These are phyloP conservation scores for Drosophila gunungcola DNA, from an alignment of 1,140 invertebrate genomes.

Conservation along the genomic window DNA sequence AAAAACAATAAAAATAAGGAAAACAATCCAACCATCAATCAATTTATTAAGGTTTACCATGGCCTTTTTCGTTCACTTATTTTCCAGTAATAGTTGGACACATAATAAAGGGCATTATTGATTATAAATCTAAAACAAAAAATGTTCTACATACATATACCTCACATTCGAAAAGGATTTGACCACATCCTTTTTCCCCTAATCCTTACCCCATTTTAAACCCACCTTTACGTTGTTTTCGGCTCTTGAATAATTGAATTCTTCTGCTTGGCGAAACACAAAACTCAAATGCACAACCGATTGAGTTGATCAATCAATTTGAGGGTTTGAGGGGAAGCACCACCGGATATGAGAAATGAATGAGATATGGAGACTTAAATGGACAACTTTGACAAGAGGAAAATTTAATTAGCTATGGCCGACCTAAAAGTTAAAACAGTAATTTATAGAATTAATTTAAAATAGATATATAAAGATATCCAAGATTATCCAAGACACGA, in stretches of 20 bases:
- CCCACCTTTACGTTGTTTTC: conserved; percentile 57
- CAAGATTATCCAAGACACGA: too few species aligned
- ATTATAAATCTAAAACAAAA: conserved; percentile 29
- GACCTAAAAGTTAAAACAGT: background rate
- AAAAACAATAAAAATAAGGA: background rate
- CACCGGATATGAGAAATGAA: conserved; percentile 36
- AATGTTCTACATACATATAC: too few species aligned
- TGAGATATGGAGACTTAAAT: conserved; percentile 32
- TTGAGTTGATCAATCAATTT: conserved; percentile 75
- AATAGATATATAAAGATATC: too few species aligned
- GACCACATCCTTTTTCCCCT: conserved; percentile 15
- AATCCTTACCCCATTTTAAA: conserved; percentile 1
- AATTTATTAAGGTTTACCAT: conserved; percentile 18
- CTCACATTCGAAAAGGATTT: background rate
- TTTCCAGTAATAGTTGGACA: conserved; percentile 39
- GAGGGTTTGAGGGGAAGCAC: conserved; percentile 10
- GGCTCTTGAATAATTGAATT: conserved; percentile 75
- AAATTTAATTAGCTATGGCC: conserved; percentile 5
- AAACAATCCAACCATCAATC: conserved; percentile 43
- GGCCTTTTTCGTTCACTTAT: conserved; percentile 8
- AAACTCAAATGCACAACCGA: conserved; percentile 67
- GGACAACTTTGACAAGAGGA: background rate
- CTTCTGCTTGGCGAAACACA: conserved; percentile 75
- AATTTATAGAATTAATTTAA: too few species aligned
- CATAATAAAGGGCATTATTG: conserved; percentile 30